Percentiles rank a stretch among this genome's conserved stretches.
Conservation (phyloP, 2,888 invertebrate species). For the Lepeophtheirus nordmannii region DNA sequence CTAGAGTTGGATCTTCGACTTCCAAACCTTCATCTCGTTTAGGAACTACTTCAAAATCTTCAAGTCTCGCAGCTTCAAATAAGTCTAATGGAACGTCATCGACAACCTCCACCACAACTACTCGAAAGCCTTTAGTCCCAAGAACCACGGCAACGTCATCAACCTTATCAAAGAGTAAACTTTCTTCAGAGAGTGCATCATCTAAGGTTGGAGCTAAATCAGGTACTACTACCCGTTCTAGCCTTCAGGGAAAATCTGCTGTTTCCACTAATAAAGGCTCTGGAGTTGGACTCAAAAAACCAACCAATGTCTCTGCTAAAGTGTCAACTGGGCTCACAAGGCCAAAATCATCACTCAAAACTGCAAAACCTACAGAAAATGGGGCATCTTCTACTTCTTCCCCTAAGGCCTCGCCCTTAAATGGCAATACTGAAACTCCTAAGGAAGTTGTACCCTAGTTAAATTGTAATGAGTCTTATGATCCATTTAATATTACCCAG, state of each 20-base stretch:
- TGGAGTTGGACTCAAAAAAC: not conserved
- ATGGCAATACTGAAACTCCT: no score
- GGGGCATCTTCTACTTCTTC: not conserved
- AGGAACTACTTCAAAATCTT: not conserved
- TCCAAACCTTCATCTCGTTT: not conserved
- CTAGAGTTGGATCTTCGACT: not conserved
- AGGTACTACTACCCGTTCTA: no score
- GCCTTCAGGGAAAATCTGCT: not conserved
- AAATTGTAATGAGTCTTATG: no score
- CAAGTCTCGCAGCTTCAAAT: not conserved
- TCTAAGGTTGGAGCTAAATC: no score
- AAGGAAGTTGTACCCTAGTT: no score
- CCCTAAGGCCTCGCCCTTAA: no score
- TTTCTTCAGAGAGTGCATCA: no score
- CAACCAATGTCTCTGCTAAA: not conserved
- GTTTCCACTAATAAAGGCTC: not conserved
- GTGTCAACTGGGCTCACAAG: not conserved
- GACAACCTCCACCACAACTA: not conserved
- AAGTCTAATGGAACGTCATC: slow-evolving; percentile 2
- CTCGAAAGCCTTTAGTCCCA: not conserved
- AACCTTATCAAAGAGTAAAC: no score
- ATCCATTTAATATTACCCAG: no score
- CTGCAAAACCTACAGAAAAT: not conserved
- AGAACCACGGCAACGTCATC: not conserved
- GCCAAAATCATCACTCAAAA: not conserved